Conservation (phyloP, 2,888 invertebrate genomes). For the Chironomus tentans region DNA sequence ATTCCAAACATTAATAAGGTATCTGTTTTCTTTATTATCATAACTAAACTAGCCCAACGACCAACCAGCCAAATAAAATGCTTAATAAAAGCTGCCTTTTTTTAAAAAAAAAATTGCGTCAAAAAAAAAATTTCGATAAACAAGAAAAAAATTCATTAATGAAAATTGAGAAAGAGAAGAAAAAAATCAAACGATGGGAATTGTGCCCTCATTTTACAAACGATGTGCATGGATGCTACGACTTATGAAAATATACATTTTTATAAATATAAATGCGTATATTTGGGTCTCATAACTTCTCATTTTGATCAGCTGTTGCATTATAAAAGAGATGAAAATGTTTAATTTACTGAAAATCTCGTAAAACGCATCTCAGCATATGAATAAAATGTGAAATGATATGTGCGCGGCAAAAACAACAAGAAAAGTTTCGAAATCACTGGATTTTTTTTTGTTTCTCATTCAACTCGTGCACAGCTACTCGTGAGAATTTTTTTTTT, state of each 20-base stretch:
- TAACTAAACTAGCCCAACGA: too few species aligned
- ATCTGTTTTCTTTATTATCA: too few species aligned
- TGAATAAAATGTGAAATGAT: background rate
- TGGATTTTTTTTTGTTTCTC: background rate
- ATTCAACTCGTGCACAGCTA: background rate
- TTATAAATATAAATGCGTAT: background rate
- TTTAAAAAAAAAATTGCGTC: too few species aligned
- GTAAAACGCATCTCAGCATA: background rate
- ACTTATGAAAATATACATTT: background rate
- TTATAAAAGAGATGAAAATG: background rate
- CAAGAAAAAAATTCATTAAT: background rate
- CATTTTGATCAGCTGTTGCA: constrained; percentile 3
- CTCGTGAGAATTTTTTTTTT: background rate
- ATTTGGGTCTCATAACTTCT: background rate
- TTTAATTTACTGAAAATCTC: background rate
- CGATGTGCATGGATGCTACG: too few species aligned
- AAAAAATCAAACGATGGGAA: too few species aligned
- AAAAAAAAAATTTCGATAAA: background rate
- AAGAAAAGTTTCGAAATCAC: background rate
- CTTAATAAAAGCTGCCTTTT: too few species aligned
- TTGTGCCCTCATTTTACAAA: background rate
- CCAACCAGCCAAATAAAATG: too few species aligned
- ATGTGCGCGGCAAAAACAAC: background rate
- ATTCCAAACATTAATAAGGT: too few species aligned
- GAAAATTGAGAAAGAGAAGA: background rate